Evolutionary conservation across 1,140 invertebrate species (phyloP).

Genomic region (Musca domestica): DNA sequence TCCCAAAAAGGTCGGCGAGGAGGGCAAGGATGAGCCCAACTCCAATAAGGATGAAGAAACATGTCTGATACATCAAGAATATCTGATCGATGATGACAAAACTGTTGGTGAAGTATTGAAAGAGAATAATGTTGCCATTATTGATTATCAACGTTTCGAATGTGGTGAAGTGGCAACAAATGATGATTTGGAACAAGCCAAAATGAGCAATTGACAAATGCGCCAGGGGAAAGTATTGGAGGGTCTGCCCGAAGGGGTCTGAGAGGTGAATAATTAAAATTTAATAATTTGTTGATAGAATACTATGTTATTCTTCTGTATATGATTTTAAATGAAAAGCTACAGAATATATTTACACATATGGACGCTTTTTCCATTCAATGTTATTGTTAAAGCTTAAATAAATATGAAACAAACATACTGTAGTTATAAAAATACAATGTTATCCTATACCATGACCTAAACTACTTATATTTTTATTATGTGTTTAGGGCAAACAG

Average conservation of each 20-base stretch:
- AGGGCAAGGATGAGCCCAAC: constrained; percentile 61
- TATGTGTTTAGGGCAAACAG: no score
- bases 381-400: background rate
- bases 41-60: constrained; percentile 69
- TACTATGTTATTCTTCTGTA: no score
- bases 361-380: no score
- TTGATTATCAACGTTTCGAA: constrained; percentile 85
- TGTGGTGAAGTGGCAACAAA: constrained; percentile 64
- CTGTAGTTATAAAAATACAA: no score
- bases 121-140: constrained; percentile 65
- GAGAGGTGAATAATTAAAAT: background rate
- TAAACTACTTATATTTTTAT: no score
- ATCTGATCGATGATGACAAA: constrained; percentile 72
- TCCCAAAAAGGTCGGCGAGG: constrained; percentile 73
- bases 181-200: constrained; percentile 36
- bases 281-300: background rate
- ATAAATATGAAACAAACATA: background rate
- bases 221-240: background rate
- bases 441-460: no score
- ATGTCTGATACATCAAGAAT: constrained; percentile 82
- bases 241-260: background rate
- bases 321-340: no score
- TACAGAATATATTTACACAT: no score
- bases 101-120: constrained; percentile 73
- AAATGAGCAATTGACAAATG: constrained; percentile 29